Percentiles rank a stretch among this genome's conserved stretches.
phyloP scores from a whole-genome alignment of 2,888 invertebrate genomes.

The Morinoia aosen region DNA sequence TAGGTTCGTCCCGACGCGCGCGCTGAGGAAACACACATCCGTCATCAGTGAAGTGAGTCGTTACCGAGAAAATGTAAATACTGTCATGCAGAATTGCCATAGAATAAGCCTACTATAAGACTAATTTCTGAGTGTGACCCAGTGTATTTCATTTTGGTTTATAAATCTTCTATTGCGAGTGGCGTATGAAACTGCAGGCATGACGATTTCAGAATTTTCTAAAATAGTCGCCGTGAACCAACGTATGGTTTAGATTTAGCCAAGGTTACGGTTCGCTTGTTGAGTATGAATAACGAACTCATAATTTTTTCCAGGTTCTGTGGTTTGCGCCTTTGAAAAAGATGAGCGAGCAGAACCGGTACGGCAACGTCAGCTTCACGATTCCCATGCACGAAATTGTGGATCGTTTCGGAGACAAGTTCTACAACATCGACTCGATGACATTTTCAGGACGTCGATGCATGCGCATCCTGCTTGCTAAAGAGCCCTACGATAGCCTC shows the following conservation, averaged over 20 bases:
- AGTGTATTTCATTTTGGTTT: too few relatives aligned
- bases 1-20: background rate
- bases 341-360: slow-evolving; percentile 31
- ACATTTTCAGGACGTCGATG: background rate
- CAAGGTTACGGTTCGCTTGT: background rate
- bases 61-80: background rate
- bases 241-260: background rate
- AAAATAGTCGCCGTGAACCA: background rate
- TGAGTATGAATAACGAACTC: background rate
- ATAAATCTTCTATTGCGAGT: background rate
- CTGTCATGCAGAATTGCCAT: too few relatives aligned
- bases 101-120: too few relatives aligned
- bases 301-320: background rate
- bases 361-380: slow-evolving; percentile 53
- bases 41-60: background rate
- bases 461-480: background rate
- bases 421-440: slow-evolving; percentile 30
- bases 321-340: slow-evolving; percentile 30
- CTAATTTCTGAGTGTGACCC: too few relatives aligned
- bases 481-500: background rate
- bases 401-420: background rate
- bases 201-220: background rate
- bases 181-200: background rate
- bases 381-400: slow-evolving; percentile 26
- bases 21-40: background rate